Conservation (phyloP, 2,113 vertebrate species). For the Tragelaphus scriptus region DNA sequence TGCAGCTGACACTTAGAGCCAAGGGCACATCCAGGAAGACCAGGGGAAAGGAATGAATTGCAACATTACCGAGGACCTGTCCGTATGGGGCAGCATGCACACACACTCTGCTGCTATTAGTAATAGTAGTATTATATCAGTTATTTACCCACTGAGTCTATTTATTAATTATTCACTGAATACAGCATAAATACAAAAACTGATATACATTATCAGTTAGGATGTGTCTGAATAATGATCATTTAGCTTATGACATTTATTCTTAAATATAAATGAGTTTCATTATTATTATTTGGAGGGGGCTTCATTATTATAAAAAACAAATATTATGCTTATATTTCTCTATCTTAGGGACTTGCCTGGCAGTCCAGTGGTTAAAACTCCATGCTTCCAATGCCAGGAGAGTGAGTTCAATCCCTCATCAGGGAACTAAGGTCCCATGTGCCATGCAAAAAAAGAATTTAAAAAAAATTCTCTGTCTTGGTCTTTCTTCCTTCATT, state of each 20-base stretch:
- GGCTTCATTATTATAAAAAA: neutral
- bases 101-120: neutral
- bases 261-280: neutral
- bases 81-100: fast-evolving
- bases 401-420: too few relatives aligned
- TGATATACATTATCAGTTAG: neutral
- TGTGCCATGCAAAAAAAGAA: too few relatives aligned
- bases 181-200: neutral
- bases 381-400: neutral
- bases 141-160: neutral
- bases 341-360: neutral
- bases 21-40: neutral
- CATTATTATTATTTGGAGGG: neutral
- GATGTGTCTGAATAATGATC: neutral
- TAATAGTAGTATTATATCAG: neutral
- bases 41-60: too few relatives aligned
- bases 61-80: too few relatives aligned
- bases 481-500: neutral
- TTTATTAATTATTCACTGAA: neutral
- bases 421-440: neutral
- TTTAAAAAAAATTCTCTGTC: neutral
- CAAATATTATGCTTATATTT: neutral
- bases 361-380: neutral
- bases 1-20: neutral
- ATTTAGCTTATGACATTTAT: neutral